These are phyloP conservation scores for Picus viridis DNA, from an alignment of 2,797 vertebrate genomes.

Conservation along the genomic window DNA sequence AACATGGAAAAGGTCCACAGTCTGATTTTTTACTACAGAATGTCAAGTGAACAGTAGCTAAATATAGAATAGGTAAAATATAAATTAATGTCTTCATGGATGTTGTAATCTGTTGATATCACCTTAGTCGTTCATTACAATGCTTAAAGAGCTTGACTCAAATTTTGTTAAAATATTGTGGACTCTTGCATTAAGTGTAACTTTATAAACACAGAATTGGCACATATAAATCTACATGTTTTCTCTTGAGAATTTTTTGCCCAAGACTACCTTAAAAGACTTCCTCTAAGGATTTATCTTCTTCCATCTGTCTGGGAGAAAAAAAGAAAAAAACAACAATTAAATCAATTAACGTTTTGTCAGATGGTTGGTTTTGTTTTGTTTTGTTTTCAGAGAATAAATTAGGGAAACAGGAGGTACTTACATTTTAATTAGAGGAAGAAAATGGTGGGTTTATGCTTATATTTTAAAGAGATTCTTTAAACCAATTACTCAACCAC, in stretches of 20 bases:
- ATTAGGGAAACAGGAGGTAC: conserved; percentile 8
- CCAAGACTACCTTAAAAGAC: background rate
- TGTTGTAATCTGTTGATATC: background rate
- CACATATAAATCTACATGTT: background rate
- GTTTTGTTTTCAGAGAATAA: background rate
- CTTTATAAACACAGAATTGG: background rate
- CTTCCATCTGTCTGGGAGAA: background rate
- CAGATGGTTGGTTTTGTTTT: background rate
- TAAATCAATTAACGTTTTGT: conserved; percentile 39
- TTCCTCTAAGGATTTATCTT: conserved; percentile 9
- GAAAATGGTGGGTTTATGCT: background rate
- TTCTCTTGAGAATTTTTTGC: background rate
- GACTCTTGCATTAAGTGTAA: background rate
- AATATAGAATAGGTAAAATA: background rate
- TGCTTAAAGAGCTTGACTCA: background rate
- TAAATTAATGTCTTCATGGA: background rate
- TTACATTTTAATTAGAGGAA: conserved; percentile 47
- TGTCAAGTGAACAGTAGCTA: background rate
- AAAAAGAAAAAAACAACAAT: background rate
- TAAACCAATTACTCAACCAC: background rate
- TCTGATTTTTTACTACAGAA: background rate
- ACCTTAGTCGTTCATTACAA: background rate
- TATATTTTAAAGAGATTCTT: conserved; percentile 32
- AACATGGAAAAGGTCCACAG: background rate
- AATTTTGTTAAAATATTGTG: background rate